Evolutionary conservation across 2,797 vertebrate genomes (phyloP).

Genomic region (Periophthalmus magnuspinnatus): DNA sequence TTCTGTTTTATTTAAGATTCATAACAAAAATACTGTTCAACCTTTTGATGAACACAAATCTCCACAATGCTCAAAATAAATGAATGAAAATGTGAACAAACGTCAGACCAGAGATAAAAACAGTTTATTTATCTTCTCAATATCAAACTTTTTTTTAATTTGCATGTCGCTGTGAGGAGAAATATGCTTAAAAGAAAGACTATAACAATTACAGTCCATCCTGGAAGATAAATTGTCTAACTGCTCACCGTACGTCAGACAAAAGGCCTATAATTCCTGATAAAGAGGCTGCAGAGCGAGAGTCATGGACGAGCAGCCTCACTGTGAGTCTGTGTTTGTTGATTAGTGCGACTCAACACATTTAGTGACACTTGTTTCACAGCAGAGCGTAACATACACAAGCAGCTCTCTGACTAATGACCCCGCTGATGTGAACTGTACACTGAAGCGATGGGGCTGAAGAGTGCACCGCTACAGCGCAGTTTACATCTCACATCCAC

Average conservation of each 20-base stretch:
- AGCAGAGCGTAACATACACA: slow-evolving; percentile 28
- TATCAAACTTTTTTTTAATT: not conserved
- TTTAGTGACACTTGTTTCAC: slow-evolving; percentile 23
- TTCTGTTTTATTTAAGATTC: not conserved
- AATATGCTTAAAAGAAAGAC: not conserved
- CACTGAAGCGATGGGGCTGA: slow-evolving; percentile 1
- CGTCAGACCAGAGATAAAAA: too few species aligned
- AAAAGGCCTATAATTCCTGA: not conserved
- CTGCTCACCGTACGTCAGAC: not conserved
- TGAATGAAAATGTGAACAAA: too few species aligned
- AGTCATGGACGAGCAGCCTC: slow-evolving; percentile 17
- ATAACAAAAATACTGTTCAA: not conserved
- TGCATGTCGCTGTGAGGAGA: not conserved
- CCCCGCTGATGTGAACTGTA: slow-evolving; percentile 18
- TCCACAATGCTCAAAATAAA: too few species aligned
- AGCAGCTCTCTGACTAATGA: slow-evolving; percentile 19
- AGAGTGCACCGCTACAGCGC: not conserved
- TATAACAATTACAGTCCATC: not conserved
- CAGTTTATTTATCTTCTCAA: too few species aligned
- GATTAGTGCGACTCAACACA: slow-evolving; percentile 25
- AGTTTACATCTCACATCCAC: not conserved
- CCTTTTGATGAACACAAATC: not conserved
- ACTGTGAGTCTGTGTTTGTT: slow-evolving; percentile 31
- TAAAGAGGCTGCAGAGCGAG: slow-evolving; percentile 10
- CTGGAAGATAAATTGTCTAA: not conserved